Evolutionary conservation across 1,140 invertebrate species (phyloP), one percentile per base, ranked within the genome.

Genomic region (Drosophila bocki): DNA sequence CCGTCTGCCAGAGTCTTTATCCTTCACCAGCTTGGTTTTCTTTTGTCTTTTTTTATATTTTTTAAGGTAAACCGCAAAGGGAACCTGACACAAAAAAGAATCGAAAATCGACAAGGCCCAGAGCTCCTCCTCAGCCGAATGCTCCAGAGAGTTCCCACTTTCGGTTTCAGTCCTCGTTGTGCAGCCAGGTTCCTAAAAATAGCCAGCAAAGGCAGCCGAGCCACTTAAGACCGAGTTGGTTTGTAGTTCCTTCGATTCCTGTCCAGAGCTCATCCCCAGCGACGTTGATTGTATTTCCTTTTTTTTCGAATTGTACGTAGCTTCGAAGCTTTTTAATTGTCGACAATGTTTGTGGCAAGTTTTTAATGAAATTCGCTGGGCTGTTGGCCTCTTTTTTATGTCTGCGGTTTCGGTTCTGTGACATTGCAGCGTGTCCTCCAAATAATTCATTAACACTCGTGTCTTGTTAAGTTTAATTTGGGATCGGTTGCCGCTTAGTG

Each of bases 381-480:
- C 29, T 77, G 81, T 26, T 59, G 45, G 60, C 45, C 62, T 65
- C 57, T 64, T 75, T 45, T 59, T 72, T 78, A 58, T 61, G 65
- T 58, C 44, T 84, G 62, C 62, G 50, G 72, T 45, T 62, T 62
- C 53, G 51, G 57, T 69, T 63, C 56, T 78, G 67, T 59, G 75
- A 75, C 86, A 90, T 90, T 84, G 81, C 81, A 60, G 80, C 78
- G 77, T 91, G 86, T 91, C 86, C 86, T 91, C 80, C 87, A 91
- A 91, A 91, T 91, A 91, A 91, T 91, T 91, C 86, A 91, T 91
- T 91, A 91, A 91, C 86, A 91, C 86, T 91, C 90, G 53, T 86
- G 79, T 86, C 82, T 82, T 86, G 79, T 91, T 90, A 91, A 86
- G 68, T 91, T 91, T 86, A 82, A 85, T 82, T 86, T 80, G 83